Percentiles rank a stretch among this genome's conserved stretches.
These are phyloP conservation scores for Sesamia nonagrioides DNA, from an alignment of 1,140 invertebrate genomes.

Conservation along the genomic window DNA sequence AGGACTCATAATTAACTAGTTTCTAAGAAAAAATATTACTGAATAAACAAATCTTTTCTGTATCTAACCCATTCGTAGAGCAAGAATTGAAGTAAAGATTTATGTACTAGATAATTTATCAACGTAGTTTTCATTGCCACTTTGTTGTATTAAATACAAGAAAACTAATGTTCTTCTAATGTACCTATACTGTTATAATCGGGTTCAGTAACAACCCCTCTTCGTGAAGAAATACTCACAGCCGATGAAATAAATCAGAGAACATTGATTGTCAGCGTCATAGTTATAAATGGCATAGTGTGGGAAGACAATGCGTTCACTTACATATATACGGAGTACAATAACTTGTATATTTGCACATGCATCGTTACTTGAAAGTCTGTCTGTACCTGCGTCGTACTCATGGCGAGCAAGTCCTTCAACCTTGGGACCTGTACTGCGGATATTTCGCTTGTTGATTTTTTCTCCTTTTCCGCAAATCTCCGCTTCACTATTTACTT, in stretches of 20 bases:
- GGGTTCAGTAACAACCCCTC: conserved; percentile 33
- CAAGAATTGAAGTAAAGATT: conserved; percentile 6
- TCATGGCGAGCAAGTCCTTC: conserved; percentile 78
- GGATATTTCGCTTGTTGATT: conserved; percentile 75
- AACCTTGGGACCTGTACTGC: conserved; percentile 76
- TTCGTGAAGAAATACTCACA: conserved; percentile 9
- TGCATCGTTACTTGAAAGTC: conserved; percentile 77
- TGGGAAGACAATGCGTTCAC: conserved; percentile 45
- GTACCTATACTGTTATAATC: conserved; percentile 2
- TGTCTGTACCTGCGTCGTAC: conserved; percentile 62
- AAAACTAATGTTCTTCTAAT: conserved; percentile 20
- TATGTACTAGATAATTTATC: conserved; percentile 35
- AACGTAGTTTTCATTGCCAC: background rate
- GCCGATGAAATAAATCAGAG: background rate
- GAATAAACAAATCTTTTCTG: conserved; percentile 19
- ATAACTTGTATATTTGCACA: conserved; percentile 63
- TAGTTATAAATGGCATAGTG: conserved; percentile 31
- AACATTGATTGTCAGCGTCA: conserved; percentile 10
- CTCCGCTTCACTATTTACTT: conserved; percentile 56
- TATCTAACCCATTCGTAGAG: background rate
- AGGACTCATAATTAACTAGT: conserved; percentile 5
- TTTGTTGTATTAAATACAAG: conserved; percentile 25
- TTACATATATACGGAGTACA: conserved; percentile 36
- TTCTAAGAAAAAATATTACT: conserved; percentile 26
- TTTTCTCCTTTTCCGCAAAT: conserved; percentile 79